Percentiles rank a stretch among this genome's conserved stretches.
phyloP scores from a whole-genome alignment of 1,140 invertebrate species.

The Calliopsis andreniformis region DNA sequence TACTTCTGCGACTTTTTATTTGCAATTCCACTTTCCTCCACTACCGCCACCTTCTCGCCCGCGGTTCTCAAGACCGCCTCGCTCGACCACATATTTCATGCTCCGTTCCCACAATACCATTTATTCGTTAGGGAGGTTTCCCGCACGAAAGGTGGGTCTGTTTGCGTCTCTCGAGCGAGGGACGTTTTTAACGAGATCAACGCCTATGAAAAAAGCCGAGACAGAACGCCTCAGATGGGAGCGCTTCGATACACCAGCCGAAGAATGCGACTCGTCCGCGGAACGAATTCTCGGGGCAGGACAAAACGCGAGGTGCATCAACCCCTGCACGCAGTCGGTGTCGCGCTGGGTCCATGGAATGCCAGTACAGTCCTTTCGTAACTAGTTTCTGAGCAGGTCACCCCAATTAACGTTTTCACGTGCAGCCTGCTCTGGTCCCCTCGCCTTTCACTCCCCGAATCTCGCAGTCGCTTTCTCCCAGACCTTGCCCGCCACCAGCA shows the following conservation, averaged over 20 bases:
- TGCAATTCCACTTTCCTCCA: slow-evolving; percentile 61
- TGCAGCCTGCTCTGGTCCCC: slow-evolving; percentile 69
- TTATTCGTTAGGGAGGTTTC: slow-evolving; percentile 10
- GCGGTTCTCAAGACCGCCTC: slow-evolving; percentile 45
- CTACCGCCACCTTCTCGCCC: slow-evolving; percentile 45
- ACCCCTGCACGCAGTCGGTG: slow-evolving; percentile 43
- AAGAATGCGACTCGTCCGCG: no score
- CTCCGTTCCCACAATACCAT: slow-evolving; percentile 17
- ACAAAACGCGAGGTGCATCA: slow-evolving; percentile 47
- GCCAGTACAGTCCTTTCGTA: slow-evolving; percentile 77
- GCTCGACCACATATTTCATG: slow-evolving; percentile 18
- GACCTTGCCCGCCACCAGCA: slow-evolving; percentile 29
- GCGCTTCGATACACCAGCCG: background rate
- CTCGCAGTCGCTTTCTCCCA: slow-evolving; percentile 22
- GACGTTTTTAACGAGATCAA: slow-evolving; percentile 7
- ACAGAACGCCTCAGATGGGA: no score
- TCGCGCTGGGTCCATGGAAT: slow-evolving; percentile 69
- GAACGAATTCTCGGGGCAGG: slow-evolving; percentile 14
- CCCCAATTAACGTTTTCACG: slow-evolving; percentile 82
- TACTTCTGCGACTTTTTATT: slow-evolving; percentile 68
- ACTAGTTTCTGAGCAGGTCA: slow-evolving; percentile 82
- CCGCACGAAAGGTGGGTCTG: background rate
- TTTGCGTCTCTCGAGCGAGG: background rate
- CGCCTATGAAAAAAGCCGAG: background rate
- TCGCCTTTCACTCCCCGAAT: slow-evolving; percentile 16